Evolutionary conservation across 2,797 vertebrate genomes (phyloP).

Genomic region (Enteromius unitaeniatus): DNA sequence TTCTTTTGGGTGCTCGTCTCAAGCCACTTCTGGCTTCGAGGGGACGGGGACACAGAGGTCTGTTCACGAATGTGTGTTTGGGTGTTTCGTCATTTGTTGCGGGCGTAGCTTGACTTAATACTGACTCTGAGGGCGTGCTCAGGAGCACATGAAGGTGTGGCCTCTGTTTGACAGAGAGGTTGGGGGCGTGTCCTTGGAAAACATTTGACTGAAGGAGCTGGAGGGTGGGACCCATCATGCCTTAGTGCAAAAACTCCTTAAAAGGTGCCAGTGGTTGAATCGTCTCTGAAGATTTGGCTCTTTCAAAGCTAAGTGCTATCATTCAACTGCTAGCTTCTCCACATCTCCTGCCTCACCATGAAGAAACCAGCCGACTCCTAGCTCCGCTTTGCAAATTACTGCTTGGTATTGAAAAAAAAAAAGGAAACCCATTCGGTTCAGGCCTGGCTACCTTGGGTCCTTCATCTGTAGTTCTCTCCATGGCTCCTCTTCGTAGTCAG

Average conservation of each 20-base stretch:
- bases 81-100: slow-evolving; percentile 20
- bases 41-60: slow-evolving; percentile 35
- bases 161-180: slow-evolving; percentile 75
- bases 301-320: slow-evolving; percentile 51
- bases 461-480: slow-evolving; percentile 56
- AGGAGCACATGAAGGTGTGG: slow-evolving; percentile 65
- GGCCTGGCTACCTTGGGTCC: slow-evolving; percentile 64
- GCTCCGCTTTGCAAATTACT: slow-evolving; percentile 56
- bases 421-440: slow-evolving; percentile 58
- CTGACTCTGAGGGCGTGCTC: slow-evolving; percentile 69
- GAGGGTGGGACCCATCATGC: slow-evolving; percentile 46
- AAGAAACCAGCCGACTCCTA: slow-evolving; percentile 43
- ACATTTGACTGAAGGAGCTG: slow-evolving; percentile 12
- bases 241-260: slow-evolving; percentile 76
- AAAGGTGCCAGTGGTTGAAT: slow-evolving; percentile 31
- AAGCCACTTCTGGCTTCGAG: slow-evolving; percentile 47
- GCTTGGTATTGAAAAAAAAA: slow-evolving; percentile 61
- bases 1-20: slow-evolving; percentile 64
- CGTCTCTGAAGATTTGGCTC: slow-evolving; percentile 37
- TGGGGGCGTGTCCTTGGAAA: slow-evolving; percentile 32
- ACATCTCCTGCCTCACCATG: neutral
- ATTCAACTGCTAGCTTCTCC: slow-evolving; percentile 26
- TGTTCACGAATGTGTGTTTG: slow-evolving; percentile 39
- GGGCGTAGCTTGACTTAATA: slow-evolving; percentile 67
- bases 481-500: slow-evolving; percentile 39